Evolutionary conservation across 2,113 vertebrate species (phyloP), one percentile per base, ranked within the genome.

Genomic region (Marmota flaviventris): DNA sequence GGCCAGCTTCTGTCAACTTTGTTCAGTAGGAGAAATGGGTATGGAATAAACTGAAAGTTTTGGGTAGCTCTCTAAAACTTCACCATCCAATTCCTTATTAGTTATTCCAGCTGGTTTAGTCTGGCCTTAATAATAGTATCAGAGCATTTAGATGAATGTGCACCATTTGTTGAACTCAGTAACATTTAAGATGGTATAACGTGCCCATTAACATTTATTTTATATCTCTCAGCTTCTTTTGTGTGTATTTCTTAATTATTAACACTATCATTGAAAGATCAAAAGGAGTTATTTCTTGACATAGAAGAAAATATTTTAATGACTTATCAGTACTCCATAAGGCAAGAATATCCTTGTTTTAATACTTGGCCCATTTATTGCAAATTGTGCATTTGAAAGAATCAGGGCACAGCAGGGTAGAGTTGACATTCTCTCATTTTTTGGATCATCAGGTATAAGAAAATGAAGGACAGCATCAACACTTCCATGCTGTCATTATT

Each of bases 401-500:
- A 94, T 93, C 53, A 94, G 82, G 51, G 12, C 67, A 85, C 67
- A 72, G 67, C 39, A 67, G 29, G 34, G 34, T 81, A 95, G 27
- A 65, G 25, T 34, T 75, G 63, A 48, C 45, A 75, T 89, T 79
- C 45, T 78, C 78, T 75, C 42, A 10, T 39, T 37, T n/a, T 85
- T 88, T 78, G 37, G 45, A 87, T 56, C 29, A 85, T 88, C 65
- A 92, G 61, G 77, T 95, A 24, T 91, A 95, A 92, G 72, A 76
- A 95, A 94, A 95, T 95, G 42, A 92, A 95, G 72, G 65, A 82
- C n/a, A 86, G 63, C 65, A 85, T 82, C 61, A 94, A 91, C 61
- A 93, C 39, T 48, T 51, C n/a, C 39, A 67, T 86, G 85, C 61
- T 92, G 85, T 88, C 77, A 88, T 91, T 91, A 86, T 18, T 94